Conservation (phyloP, 2,888 invertebrate species). For the Pimpla rufipes region DNA sequence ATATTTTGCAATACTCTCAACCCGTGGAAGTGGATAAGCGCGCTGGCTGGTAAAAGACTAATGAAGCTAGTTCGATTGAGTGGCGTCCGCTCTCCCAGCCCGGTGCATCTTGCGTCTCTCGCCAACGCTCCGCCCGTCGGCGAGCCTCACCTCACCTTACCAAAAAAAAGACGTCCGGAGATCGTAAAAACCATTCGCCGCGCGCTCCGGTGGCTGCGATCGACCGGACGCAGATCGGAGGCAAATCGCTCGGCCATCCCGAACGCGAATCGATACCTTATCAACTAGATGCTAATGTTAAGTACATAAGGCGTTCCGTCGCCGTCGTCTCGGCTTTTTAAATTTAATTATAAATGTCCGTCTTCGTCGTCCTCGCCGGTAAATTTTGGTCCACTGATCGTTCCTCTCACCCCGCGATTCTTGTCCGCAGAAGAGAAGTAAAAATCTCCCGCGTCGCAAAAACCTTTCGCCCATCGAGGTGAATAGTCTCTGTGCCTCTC, state of each 20-base stretch:
- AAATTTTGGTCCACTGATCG: conserved; percentile 62
- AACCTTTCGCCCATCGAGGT: conserved; percentile 11
- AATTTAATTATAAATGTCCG: conserved; percentile 49
- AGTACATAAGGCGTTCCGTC: conserved; percentile 50
- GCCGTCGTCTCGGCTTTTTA: conserved; percentile 35
- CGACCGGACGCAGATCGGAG: not conserved
- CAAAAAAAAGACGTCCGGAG: not conserved
- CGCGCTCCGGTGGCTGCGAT: not conserved
- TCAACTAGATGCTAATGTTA: conserved; percentile 43
- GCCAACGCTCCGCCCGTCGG: not conserved
- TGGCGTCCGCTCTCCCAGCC: no score
- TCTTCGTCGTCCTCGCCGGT: conserved; percentile 39
- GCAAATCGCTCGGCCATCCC: not conserved
- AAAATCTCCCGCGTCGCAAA: conserved; percentile 13
- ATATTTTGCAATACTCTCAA: not conserved
- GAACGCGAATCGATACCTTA: conserved; percentile 1
- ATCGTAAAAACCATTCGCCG: not conserved
- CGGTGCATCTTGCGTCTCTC: not conserved
- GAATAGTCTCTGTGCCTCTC: not conserved
- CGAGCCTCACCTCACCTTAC: no score
- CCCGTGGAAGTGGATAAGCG: conserved; percentile 10
- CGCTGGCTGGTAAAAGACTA: conserved; percentile 9
- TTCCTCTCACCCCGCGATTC: conserved; percentile 46
- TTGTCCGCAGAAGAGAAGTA: conserved; percentile 11
- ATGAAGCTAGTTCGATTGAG: not conserved